Conservation (phyloP, 2,888 invertebrate genomes). For the Hypolimnas misippus region DNA sequence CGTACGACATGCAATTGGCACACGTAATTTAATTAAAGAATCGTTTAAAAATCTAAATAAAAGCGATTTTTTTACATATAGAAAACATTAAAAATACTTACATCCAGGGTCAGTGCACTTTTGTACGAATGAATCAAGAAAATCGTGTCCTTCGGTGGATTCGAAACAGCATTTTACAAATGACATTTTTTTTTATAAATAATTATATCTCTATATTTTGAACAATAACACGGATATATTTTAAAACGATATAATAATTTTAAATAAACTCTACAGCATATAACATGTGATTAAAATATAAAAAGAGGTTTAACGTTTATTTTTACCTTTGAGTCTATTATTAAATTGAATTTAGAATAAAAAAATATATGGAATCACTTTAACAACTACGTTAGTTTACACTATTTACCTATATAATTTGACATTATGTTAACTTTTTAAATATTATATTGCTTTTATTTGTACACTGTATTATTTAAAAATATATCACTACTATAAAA, state of each 20-base stretch:
- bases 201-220: constrained; percentile 13
- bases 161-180: constrained; percentile 92
- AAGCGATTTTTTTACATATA: too few species aligned
- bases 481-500: constrained; percentile 39
- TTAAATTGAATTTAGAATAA: constrained; percentile 30
- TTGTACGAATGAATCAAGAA: constrained; percentile 89
- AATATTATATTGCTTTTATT: constrained; percentile 37
- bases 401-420: constrained; percentile 27
- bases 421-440: constrained; percentile 24
- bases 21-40: constrained; percentile 31
- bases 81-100: too few species aligned
- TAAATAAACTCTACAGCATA: constrained; percentile 27
- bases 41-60: not conserved
- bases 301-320: constrained; percentile 20
- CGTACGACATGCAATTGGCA: constrained; percentile 14
- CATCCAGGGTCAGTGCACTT: constrained; percentile 93
- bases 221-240: constrained; percentile 23
- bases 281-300: constrained; percentile 14
- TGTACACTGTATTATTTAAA: constrained; percentile 35
- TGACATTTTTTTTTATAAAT: constrained; percentile 81
- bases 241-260: constrained; percentile 20
- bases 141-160: constrained; percentile 88
- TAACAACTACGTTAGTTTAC: constrained; percentile 17
- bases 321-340: constrained; percentile 13
- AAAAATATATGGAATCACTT: constrained; percentile 30